A percentile compares a stretch with the other conserved stretches of the same genome.
phyloP scores from a whole-genome alignment of 2,797 vertebrate species.

The Melanotaenia parkinsoni region DNA sequence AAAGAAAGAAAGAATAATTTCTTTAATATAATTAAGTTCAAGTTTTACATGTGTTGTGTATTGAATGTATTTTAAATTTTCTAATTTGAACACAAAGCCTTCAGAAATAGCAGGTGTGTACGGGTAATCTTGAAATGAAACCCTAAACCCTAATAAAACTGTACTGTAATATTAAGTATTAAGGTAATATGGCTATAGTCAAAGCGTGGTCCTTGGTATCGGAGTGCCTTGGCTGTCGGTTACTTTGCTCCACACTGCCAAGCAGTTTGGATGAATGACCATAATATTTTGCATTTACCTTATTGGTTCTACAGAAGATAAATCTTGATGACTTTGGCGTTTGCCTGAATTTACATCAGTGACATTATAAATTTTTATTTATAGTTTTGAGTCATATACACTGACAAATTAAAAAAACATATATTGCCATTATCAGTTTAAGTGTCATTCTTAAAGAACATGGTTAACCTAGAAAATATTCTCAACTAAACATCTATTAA shows the following conservation, averaged over 20 bases:
- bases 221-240: not conserved
- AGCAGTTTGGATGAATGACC: not conserved
- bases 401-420: not conserved
- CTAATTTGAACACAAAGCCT: not conserved
- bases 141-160: not conserved
- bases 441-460: not conserved
- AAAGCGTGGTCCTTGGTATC: not conserved
- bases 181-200: not conserved
- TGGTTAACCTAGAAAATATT: not conserved
- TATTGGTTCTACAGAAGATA: not conserved
- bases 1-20: not conserved
- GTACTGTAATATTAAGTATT: not conserved
- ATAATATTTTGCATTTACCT: not conserved
- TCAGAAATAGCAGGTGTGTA: not conserved
- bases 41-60: not conserved
- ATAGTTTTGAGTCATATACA: not conserved
- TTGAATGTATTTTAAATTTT: not conserved
- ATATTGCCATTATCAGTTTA: too few species aligned
- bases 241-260: not conserved
- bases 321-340: not conserved
- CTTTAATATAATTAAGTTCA: not conserved
- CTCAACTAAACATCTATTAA: not conserved
- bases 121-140: not conserved
- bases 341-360: not conserved
- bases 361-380: not conserved